A percentile compares a stretch with the other conserved stretches of the same genome.
phyloP scores from a whole-genome alignment of 2,797 vertebrate species.

The Luscinia megarhynchos region DNA sequence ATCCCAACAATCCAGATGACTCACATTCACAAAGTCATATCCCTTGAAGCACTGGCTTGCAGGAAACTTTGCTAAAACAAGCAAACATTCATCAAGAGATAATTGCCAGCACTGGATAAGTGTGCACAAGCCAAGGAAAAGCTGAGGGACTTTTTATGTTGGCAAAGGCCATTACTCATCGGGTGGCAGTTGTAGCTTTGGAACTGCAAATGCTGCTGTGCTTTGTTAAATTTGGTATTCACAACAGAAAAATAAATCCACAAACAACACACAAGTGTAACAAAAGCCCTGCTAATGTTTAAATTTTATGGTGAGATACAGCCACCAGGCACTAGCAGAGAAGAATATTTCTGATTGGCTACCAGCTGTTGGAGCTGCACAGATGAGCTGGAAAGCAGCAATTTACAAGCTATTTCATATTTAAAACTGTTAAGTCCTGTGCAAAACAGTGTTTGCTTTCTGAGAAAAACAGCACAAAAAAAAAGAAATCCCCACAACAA shows the following conservation, averaged over 20 bases:
- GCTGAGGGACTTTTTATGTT: constrained; percentile 10
- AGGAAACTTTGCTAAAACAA: constrained; percentile 11
- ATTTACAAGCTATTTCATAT: constrained; percentile 76
- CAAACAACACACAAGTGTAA: constrained; percentile 56
- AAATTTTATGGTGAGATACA: constrained; percentile 72
- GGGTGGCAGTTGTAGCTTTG: constrained; percentile 54
- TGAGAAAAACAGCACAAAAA: constrained; percentile 22
- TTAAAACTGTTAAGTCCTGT: constrained; percentile 73
- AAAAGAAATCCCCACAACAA: background rate
- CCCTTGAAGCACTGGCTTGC: background rate
- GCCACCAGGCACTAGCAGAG: constrained; percentile 68
- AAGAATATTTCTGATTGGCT: constrained; percentile 74
- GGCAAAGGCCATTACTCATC: constrained; percentile 27
- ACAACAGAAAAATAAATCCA: constrained; percentile 12
- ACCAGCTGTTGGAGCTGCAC: constrained; percentile 68
- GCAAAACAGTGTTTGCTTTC: constrained; percentile 66
- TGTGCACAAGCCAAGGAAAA: constrained; percentile 3
- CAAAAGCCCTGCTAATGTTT: constrained; percentile 71
- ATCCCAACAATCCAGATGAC: background rate
- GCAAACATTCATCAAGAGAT: constrained; percentile 30
- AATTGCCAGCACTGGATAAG: constrained; percentile 29
- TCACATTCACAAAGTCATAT: background rate
- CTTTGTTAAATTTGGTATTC: constrained; percentile 49
- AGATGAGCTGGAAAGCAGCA: constrained; percentile 71
- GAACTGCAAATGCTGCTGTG: constrained; percentile 25